Evolutionary conservation across 2,888 invertebrate species (phyloP).

Genomic region (Uropetala carovei): DNA sequence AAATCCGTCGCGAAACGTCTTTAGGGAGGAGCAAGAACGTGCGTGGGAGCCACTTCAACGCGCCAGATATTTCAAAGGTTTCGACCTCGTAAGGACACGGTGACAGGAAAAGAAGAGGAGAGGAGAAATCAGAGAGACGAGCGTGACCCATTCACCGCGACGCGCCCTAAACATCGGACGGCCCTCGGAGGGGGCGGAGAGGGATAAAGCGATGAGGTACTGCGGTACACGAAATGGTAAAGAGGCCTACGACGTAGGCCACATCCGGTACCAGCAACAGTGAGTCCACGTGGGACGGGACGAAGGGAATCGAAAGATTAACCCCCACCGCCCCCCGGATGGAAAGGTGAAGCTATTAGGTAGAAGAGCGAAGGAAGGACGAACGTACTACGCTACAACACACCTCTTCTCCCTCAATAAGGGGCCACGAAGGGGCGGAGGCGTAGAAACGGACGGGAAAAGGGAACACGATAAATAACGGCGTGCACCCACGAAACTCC

Average conservation of each 20-base stretch:
- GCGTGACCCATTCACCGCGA: background rate
- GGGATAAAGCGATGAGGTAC: slow-evolving; percentile 40
- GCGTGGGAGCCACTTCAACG: background rate
- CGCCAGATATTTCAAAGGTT: background rate
- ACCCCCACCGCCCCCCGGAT: slow-evolving; percentile 9
- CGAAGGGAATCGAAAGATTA: slow-evolving; percentile 60
- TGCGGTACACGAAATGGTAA: background rate
- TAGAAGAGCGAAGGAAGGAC: no score
- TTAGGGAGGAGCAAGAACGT: background rate
- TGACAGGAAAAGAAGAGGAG: background rate
- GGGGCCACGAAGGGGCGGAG: no score
- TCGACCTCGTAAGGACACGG: background rate
- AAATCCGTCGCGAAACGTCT: background rate
- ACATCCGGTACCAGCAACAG: slow-evolving; percentile 65
- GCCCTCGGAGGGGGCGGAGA: background rate
- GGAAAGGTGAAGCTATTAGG: background rate
- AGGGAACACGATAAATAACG: background rate
- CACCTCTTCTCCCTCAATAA: no score
- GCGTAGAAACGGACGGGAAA: background rate
- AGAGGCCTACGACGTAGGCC: background rate
- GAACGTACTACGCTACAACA: no score
- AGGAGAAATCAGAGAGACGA: background rate
- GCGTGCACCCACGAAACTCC: slow-evolving; percentile 15
- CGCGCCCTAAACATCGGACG: background rate
- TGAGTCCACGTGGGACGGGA: slow-evolving; percentile 58